Percentiles rank a stretch among this genome's conserved stretches.
Conservation (phyloP, 2,888 invertebrate genomes). For the Baccha elongata region DNA sequence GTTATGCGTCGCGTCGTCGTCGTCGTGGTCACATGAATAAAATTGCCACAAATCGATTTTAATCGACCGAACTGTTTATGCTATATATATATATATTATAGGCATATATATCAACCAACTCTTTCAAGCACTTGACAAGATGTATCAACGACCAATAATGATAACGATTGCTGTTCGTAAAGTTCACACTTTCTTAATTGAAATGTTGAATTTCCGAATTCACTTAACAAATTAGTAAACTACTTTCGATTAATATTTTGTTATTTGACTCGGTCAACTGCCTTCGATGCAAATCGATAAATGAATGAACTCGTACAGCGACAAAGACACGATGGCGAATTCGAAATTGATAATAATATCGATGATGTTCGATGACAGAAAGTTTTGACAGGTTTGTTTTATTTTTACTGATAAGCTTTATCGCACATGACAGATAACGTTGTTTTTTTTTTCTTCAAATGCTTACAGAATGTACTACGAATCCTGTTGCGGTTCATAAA, state of each 20-base stretch:
- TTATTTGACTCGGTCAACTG: conserved; percentile 28
- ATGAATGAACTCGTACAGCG: conserved; percentile 39
- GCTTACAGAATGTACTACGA: not conserved
- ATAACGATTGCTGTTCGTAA: conserved; percentile 21
- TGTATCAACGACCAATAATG: conserved; percentile 2
- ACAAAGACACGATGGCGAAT: conserved; percentile 2
- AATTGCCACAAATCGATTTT: conserved; percentile 72
- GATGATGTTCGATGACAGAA: conserved; percentile 41
- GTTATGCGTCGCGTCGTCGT: conserved; percentile 26
- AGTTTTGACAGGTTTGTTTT: conserved; percentile 35
- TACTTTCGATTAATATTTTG: conserved; percentile 62
- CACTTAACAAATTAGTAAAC: conserved; percentile 56
- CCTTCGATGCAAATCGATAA: conserved; percentile 38
- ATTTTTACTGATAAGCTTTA: conserved; percentile 48
- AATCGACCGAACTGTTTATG: conserved; percentile 39
- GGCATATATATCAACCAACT: not conserved
- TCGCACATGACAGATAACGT: conserved; percentile 16
- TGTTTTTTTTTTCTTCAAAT: not conserved
- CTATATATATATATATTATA: no score
- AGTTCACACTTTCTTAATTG: conserved; percentile 71
- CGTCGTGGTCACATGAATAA: conserved; percentile 69
- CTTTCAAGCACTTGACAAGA: not conserved
- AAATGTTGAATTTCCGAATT: conserved; percentile 71
- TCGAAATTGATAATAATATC: conserved; percentile 45
- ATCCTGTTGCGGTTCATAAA: not conserved